phyloP scores from a whole-genome alignment of 2,888 invertebrate genomes.

The Unio pictorum region DNA sequence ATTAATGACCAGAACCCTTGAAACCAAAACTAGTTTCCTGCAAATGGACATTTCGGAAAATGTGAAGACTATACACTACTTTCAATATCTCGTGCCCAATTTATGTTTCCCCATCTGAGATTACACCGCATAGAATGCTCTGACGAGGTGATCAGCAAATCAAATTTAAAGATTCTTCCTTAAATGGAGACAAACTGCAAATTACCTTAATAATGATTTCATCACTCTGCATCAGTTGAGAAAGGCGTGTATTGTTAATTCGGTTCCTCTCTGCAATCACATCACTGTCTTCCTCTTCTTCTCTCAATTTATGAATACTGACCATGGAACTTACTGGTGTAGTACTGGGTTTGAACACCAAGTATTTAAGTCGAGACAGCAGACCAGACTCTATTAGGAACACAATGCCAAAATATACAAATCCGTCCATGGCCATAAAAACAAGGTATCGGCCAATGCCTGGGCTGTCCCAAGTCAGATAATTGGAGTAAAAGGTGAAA shows the following conservation, averaged over 20 bases:
- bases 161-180: no score
- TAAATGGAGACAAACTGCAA: no score
- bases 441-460: conserved; percentile 81
- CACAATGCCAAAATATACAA: conserved; percentile 77
- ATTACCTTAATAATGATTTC: conserved; percentile 74
- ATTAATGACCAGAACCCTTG: no score
- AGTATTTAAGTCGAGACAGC: conserved; percentile 4
- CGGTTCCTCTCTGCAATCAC: conserved; percentile 67
- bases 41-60: no score
- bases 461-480: conserved; percentile 79
- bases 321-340: neutral
- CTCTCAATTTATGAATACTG: neutral
- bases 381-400: conserved; percentile 76
- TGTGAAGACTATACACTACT: no score
- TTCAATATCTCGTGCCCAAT: no score
- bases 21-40: no score
- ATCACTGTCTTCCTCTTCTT: conserved; percentile 62
- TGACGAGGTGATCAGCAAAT: no score
- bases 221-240: conserved; percentile 54
- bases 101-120: no score
- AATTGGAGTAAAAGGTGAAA: conserved; percentile 71
- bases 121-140: no score
- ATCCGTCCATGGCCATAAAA: conserved; percentile 75
- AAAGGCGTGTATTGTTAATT: conserved; percentile 51
- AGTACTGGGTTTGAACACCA: neutral